Conservation (phyloP, 2,888 invertebrate genomes). For the Copidosoma aretas region DNA sequence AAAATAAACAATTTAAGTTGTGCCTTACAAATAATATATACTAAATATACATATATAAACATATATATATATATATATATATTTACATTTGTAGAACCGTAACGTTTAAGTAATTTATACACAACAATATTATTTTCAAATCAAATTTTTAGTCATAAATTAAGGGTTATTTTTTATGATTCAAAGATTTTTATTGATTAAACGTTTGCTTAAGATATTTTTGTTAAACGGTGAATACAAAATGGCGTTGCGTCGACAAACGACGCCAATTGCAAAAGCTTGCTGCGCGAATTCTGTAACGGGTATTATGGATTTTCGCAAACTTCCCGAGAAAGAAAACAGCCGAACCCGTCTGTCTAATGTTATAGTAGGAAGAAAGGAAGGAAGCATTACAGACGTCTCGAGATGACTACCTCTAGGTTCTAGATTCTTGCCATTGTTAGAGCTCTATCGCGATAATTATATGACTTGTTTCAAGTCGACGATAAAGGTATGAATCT, state of each 20-base stretch:
- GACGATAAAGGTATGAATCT: constrained; percentile 25
- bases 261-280: constrained; percentile 26
- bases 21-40: constrained; percentile 38
- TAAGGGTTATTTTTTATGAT: constrained; percentile 32
- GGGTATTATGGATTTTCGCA: constrained; percentile 23
- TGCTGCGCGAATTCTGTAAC: constrained; percentile 21
- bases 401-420: constrained; percentile 28
- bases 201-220: constrained; percentile 20
- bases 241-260: constrained; percentile 25
- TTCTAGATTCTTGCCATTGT: constrained; percentile 39
- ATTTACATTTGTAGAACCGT: constrained; percentile 37
- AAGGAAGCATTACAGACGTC: constrained; percentile 32
- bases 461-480: constrained; percentile 12
- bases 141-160: constrained; percentile 38
- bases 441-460: constrained; percentile 29
- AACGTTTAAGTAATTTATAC: constrained; percentile 35
- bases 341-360: constrained; percentile 7
- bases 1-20: constrained; percentile 41
- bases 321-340: constrained; percentile 8
- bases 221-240: constrained; percentile 22
- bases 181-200: constrained; percentile 28
- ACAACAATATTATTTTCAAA: constrained; percentile 28
- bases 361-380: too few species aligned
- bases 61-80: constrained; percentile 12
- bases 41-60: constrained; percentile 24